Base-by-base conservation (phyloP, 2,797 vertebrate genomes). In the Onychomys leucogaster region DNA sequence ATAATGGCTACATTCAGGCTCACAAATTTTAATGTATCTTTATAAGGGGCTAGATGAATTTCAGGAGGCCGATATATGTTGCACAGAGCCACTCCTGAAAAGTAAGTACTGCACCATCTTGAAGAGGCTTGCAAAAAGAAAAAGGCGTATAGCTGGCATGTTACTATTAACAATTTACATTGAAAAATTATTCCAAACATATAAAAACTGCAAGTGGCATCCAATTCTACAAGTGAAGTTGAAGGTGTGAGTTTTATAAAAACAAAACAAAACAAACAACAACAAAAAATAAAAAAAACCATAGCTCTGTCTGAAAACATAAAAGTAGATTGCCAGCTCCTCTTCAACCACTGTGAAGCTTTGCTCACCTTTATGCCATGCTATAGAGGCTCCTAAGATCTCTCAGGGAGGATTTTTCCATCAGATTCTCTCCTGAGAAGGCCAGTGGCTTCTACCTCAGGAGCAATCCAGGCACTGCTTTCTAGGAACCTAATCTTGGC, bases 301-400 rank as follows among this genome's bases (percentile, higher is more conserved):
- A 65, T 32, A 65, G 3, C 6, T 21, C 17, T 63, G 43, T 46
- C 41, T 65, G 41, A 63, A 46, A 32, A n/a, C 27, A 49, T 21
- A 49, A 43, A 61, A 69, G 43, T n/a, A 19, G 37, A 65, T 46
- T 19, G 7, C 19, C 12, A 87, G 13, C 13, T 23, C 4, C 34
- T 87, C 23, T 55, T 71, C 21, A 55, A 17, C 0, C 23, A n/a
- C 46, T 37, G 14, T 65, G 29, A 37, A 37, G 23, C 23, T 17
- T 1, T 1, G 16, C 43, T 91, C 16, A 6, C 6, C 10, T 2
- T 13, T 6, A 2, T 11, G 23, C 3, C 27, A 16, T 16, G 0
- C 9, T 19, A 16, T 3, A 29, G 84, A 34, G 59, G 25, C 3
- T 34, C 29, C 41, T 11, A 41, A 0, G 2, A 17, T 85, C 14